A percentile compares a stretch with the other conserved stretches of the same genome.
Evolutionary conservation across 2,797 vertebrate species (phyloP).

Genomic region (Leptoclinus maculatus): DNA sequence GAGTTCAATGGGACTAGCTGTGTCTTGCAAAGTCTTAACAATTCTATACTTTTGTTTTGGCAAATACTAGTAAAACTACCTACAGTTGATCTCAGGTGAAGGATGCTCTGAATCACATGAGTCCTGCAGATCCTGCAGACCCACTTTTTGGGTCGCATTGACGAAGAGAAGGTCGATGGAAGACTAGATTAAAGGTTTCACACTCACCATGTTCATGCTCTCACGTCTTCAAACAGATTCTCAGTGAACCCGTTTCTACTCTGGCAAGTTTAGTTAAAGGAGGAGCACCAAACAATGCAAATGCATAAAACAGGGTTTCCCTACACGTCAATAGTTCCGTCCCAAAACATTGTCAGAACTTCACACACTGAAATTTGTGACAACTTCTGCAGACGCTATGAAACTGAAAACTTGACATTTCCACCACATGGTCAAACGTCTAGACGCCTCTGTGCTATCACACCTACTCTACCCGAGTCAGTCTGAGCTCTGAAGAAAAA

Average conservation of each 20-base stretch:
- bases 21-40: neutral
- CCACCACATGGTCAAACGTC: neutral
- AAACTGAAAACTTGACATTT: neutral
- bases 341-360: neutral
- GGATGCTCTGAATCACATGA: neutral
- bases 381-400: neutral
- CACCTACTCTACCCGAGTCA: neutral
- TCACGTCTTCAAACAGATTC: slow-evolving; percentile 14
- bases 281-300: slow-evolving; percentile 12
- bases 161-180: neutral
- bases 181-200: slow-evolving; percentile 23
- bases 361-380: neutral
- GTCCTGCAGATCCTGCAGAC: no score
- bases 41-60: neutral
- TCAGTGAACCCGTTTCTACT: neutral
- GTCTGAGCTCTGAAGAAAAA: no score
- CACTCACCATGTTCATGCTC: neutral
- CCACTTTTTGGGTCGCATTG: no score
- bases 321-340: neutral
- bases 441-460: neutral
- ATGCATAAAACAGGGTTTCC: neutral
- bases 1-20: no score
- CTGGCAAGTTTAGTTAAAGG: neutral
- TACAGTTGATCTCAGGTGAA: neutral
- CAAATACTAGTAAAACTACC: neutral